Evolutionary conservation across 2,797 vertebrate genomes (phyloP), one percentile per base, ranked within the genome.

Genomic region (Cetoscarus ocellatus): DNA sequence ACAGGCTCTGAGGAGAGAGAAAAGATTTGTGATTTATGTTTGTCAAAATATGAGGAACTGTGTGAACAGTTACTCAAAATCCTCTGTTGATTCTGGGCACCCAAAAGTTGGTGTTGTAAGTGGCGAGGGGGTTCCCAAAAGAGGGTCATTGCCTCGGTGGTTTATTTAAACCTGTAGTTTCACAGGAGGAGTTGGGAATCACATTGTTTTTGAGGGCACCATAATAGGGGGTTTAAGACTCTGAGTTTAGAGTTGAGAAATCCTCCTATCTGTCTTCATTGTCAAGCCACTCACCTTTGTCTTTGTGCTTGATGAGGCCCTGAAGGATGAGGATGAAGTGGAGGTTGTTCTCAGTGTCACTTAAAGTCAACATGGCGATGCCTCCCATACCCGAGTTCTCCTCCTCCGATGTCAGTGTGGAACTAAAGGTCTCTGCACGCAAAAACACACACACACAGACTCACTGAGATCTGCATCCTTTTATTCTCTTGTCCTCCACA

Each of bases 301-400:
- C 80, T 1, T 67, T 71, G 7, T 93, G 90, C 64, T 93, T 93
- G 84, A 96, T 85, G 61, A 98, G 91, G 35, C 97, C 97, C 48
- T 96, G 94, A 39, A 96, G 94, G 73, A 99, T 95, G 50, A 99
- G 95, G 81, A 99, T 95, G 88, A 99, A 99, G 85, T 99, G 97
- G 36, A 99, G 93, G 81, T 98, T 98, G 93, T 97, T 96, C 88
- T 98, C 97, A 0, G 93, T 93, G 88, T 99, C 97, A 0, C 98
- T 98, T 72, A 98, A 93, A 0, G 97, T 97, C 75, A 98, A 84
- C 93, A 99, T 96, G 70, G 96, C 94, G 17, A 99, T 96, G 66
- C 96, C 97, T 3, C 97, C 97, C 69, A 93, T 89, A 5, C 95
- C 94, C 0, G 91, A 69, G 10, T 94, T 89, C 65, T 94, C 93